phyloP scores from a whole-genome alignment of 2,113 vertebrate species.

The Silurus glanis region DNA sequence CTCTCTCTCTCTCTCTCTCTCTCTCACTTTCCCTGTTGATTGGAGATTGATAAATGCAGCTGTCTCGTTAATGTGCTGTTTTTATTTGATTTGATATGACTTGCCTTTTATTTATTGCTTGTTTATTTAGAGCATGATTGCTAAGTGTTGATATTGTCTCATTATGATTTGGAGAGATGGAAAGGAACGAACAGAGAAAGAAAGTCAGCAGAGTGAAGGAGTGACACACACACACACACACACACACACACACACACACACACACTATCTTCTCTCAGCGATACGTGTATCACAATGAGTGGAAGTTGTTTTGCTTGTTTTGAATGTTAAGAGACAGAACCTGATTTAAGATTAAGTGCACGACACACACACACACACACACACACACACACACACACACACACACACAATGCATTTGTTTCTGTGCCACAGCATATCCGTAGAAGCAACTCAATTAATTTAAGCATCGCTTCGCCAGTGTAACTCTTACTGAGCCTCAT shows the following conservation, averaged over 20 bases:
- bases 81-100: constrained; percentile 47
- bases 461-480: constrained; percentile 16
- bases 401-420: background rate
- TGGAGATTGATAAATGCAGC: constrained; percentile 31
- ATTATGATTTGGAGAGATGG: constrained; percentile 11
- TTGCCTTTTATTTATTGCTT: constrained; percentile 29
- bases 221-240: background rate
- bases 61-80: constrained; percentile 30
- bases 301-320: background rate
- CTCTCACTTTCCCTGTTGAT: constrained; percentile 9
- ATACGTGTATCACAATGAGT: background rate
- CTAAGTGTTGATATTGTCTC: constrained; percentile 16
- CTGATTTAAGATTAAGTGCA: background rate
- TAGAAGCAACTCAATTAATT: constrained; percentile 18
- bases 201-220: background rate
- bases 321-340: background rate
- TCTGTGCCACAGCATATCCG: background rate
- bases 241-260: background rate
- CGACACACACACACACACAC: background rate
- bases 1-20: constrained; percentile 54
- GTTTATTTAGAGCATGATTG: constrained; percentile 17
- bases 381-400: background rate
- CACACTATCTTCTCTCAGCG: too few species aligned
- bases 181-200: background rate
- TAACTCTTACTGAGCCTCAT: constrained; percentile 7